These are phyloP conservation scores for Drosophila pachea DNA, from an alignment of 1,140 invertebrate species.

Conservation along the genomic window DNA sequence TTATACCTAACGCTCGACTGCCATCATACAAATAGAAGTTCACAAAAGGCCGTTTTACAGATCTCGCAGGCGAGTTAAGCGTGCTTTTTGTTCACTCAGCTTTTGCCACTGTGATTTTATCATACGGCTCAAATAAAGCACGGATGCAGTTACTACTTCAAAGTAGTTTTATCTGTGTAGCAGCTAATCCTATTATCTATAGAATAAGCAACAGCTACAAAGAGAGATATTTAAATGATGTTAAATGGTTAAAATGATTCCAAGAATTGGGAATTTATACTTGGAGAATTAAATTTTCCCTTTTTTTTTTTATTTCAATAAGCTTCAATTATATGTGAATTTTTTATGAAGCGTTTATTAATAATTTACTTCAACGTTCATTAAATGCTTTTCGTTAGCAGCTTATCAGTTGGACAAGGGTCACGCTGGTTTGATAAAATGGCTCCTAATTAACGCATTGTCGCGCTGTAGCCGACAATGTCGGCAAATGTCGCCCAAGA, in stretches of 20 bases:
- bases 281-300: no score
- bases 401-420: slow-evolving; percentile 5
- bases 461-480: background rate
- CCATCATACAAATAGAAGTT: background rate
- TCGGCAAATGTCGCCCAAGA: background rate
- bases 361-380: background rate
- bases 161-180: no score
- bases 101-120: slow-evolving; percentile 1
- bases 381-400: background rate
- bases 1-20: slow-evolving; percentile 2
- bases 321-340: no score
- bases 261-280: no score
- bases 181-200: no score
- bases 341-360: no score
- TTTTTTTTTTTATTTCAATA: no score
- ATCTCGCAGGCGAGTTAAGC: background rate
- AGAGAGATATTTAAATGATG: no score
- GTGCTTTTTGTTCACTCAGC: slow-evolving; percentile 5
- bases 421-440: background rate
- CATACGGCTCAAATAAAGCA: background rate
- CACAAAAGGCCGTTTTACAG: slow-evolving; percentile 4
- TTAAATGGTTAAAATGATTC: no score
- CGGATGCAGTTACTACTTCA: no score
- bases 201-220: no score
- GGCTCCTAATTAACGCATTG: slow-evolving; percentile 8